These are phyloP conservation scores for Crotalus horridus DNA, from an alignment of 2,113 vertebrate species.

Conservation along the genomic window DNA sequence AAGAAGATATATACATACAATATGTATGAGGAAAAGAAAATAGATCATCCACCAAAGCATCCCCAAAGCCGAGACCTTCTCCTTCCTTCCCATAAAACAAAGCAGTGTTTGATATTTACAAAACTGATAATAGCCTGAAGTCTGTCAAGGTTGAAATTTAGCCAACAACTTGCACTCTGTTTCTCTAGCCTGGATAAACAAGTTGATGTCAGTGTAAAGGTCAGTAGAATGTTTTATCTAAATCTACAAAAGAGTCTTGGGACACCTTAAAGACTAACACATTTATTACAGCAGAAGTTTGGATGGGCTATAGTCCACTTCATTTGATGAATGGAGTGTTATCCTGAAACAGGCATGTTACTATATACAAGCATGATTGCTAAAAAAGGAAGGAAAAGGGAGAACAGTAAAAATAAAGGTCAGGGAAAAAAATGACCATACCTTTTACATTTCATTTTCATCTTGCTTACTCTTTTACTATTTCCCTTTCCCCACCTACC, in stretches of 20 bases:
- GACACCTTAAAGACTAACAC: neutral
- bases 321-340: neutral
- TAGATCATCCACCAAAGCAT: neutral
- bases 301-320: neutral
- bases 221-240: constrained; percentile 48
- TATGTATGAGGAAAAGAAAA: constrained; percentile 22
- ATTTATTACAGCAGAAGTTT: neutral
- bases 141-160: constrained; percentile 44
- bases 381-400: neutral
- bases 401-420: neutral
- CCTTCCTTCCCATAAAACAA: constrained; percentile 48
- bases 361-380: neutral
- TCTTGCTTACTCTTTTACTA: neutral
- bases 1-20: constrained; percentile 16
- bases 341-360: neutral
- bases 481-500: neutral
- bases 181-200: constrained; percentile 50
- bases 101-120: constrained; percentile 39
- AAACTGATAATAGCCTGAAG: constrained; percentile 43
- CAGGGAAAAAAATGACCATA: accelerated
- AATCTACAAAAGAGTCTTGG: neutral
- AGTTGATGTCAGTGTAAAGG: constrained; percentile 55
- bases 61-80: constrained; percentile 29
- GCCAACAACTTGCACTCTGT: constrained; percentile 34
- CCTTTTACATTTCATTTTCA: neutral